phyloP scores from a whole-genome alignment of 2,888 invertebrate species.

The Drosophila yooni region DNA sequence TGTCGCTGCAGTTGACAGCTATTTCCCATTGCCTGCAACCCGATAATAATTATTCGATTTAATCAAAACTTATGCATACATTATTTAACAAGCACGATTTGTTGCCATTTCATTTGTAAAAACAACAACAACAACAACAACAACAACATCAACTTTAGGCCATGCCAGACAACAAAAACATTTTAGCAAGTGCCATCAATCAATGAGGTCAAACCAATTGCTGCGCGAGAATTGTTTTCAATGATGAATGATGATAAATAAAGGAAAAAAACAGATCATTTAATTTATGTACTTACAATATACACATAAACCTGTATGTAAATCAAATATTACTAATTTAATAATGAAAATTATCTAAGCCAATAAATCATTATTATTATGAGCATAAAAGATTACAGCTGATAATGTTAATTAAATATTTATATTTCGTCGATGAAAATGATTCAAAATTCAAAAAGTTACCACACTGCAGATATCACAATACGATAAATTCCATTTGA shows the following conservation, averaged over 20 bases:
- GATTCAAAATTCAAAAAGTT: neutral
- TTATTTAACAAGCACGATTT: slow-evolving; percentile 31
- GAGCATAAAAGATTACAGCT: neutral
- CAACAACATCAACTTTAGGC: neutral
- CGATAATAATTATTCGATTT: slow-evolving; percentile 48
- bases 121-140: neutral
- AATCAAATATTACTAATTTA: neutral
- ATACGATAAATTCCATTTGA: neutral
- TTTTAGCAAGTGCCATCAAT: slow-evolving; percentile 57
- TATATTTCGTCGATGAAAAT: neutral
- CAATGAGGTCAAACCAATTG: slow-evolving; percentile 79
- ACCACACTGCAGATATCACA: neutral
- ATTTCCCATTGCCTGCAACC: slow-evolving; percentile 4
- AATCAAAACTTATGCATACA: slow-evolving; percentile 46
- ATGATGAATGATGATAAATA: slow-evolving; percentile 56
- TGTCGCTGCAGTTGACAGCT: slow-evolving; percentile 64
- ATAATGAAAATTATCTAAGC: neutral
- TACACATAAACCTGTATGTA: too few species aligned
- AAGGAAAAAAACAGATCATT: slow-evolving; percentile 5
- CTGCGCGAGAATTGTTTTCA: slow-evolving; percentile 62
- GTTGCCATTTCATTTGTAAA: slow-evolving; percentile 52
- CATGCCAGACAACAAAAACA: slow-evolving; percentile 13
- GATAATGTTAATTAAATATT: neutral
- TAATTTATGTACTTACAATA: slow-evolving; percentile 1
- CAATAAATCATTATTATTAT: neutral